Evolutionary conservation across 2,797 vertebrate species (phyloP), one percentile per base, ranked within the genome.

Genomic region (Anguilla marmorata): DNA sequence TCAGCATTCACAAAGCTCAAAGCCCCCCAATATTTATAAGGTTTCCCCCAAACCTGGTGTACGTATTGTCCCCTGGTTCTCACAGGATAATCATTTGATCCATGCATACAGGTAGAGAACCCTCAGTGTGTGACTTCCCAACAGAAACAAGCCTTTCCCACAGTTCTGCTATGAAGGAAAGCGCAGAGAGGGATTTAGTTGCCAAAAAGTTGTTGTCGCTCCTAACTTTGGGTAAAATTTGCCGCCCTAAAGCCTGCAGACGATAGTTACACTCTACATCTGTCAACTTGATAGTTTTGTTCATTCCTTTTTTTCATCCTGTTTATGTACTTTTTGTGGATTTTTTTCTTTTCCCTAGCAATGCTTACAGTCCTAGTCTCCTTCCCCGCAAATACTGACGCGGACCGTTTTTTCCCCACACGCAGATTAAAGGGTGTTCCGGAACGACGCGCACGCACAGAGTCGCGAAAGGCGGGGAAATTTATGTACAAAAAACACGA

Each of bases 281-380:
- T 82, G 79, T 82, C 79, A 82, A 24, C 41, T n/a, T 82, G 72
- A 82, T 50, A 48, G 45, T 21, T 50, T 24, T 45, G 33, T 82
- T 82, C 14, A 7, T 82, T 82, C 16, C 11, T 82, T 50, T 48
- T 41, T 48, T 45, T 82, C 79, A 82, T 80, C 41, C 41, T 50
- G 41, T 82, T 33, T 82, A 3, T 82, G 45, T 82, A 48, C 12
- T 9, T 82, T 82, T 50, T 19, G 7, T 82, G 41, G 45, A 82
- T 45, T 24, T 37, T 24, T 6, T 50, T 82, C 48, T 3, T 41
- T 3, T 41, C 37, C 79, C 79, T 24, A 48, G 79, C 19, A 82
- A 82, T 82, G 79, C 79, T 82, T 82, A 24, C 79, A 48, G 45
- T 19, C 58, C 21, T 41, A 19, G 66, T 66, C 30, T 45, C 84